A percentile compares a stretch with the other conserved stretches of the same genome.
Evolutionary conservation across 2,113 vertebrate genomes (phyloP).

Genomic region (Phainopepla nitens): DNA sequence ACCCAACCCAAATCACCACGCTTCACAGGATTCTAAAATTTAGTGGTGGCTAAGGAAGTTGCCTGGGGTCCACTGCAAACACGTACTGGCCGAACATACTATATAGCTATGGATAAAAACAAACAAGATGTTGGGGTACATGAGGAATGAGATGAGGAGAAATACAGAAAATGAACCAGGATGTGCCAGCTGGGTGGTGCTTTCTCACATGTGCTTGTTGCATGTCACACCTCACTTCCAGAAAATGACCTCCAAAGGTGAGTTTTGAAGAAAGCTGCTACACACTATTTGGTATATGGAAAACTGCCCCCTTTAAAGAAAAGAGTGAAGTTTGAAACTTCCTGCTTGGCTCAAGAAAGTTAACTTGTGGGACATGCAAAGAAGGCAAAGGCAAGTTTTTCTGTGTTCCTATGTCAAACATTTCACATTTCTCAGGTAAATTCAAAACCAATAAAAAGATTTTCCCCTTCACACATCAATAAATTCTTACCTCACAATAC

Average conservation of each 20-base stretch:
- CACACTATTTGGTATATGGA: not conserved
- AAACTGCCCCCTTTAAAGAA: not conserved
- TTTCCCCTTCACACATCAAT: not conserved
- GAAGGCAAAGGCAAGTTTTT: not conserved
- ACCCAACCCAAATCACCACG: not conserved
- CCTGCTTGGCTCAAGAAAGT: not conserved
- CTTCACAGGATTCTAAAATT: not conserved
- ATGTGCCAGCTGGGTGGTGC: not conserved
- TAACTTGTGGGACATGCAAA: not conserved
- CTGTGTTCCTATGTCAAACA: not conserved
- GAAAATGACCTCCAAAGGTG: not conserved
- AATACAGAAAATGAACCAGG: not conserved
- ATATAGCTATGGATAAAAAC: not conserved
- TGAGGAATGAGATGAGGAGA: not conserved
- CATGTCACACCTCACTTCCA: not conserved
- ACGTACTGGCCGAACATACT: not conserved
- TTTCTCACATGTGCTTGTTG: not conserved
- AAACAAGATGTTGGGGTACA: not conserved
- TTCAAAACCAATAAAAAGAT: not conserved
- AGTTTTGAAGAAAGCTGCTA: not conserved
- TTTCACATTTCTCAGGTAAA: not conserved
- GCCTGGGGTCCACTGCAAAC: not conserved
- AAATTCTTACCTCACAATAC: not conserved
- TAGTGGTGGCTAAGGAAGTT: not conserved
- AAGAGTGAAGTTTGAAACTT: not conserved